A percentile compares a stretch with the other conserved stretches of the same genome.
phyloP scores from a whole-genome alignment of 2,113 vertebrate species.

The Petromus typicus region DNA sequence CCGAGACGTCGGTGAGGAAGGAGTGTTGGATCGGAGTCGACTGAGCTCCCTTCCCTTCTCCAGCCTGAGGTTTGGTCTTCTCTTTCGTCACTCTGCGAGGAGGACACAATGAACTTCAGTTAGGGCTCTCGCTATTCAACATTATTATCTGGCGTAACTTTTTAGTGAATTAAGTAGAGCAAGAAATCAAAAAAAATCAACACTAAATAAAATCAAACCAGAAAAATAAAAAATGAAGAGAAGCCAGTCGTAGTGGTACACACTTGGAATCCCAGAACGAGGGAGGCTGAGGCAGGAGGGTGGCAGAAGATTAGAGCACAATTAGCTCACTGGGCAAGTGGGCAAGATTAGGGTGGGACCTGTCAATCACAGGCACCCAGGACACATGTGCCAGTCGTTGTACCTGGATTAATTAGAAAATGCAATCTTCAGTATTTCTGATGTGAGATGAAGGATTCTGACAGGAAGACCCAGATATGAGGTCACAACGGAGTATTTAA shows the following conservation, averaged over 20 bases:
- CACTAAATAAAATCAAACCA: slow-evolving; percentile 27
- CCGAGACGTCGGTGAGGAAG: slow-evolving; percentile 98
- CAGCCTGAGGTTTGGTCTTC: slow-evolving; percentile 90
- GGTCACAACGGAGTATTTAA: neutral
- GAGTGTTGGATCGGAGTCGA: slow-evolving; percentile 94
- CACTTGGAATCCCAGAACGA: neutral
- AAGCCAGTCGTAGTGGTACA: neutral
- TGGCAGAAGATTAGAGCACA: neutral
- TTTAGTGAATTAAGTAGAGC: slow-evolving; percentile 9
- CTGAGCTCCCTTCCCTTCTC: slow-evolving; percentile 89
- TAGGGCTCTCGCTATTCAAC: neutral
- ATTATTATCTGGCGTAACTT: neutral
- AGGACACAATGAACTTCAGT: neutral
- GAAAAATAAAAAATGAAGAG: neutral
- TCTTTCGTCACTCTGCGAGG: slow-evolving; percentile 90
- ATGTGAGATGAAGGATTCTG: neutral
- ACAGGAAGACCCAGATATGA: neutral
- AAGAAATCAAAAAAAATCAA: neutral
- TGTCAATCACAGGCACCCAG: neutral
- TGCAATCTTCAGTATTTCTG: neutral
- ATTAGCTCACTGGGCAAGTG: neutral
- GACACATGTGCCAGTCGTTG: neutral
- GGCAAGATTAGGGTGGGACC: neutral
- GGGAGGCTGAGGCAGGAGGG: neutral
- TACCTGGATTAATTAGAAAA: neutral